Conservation (phyloP, 2,113 vertebrate genomes). For the Solea solea region DNA sequence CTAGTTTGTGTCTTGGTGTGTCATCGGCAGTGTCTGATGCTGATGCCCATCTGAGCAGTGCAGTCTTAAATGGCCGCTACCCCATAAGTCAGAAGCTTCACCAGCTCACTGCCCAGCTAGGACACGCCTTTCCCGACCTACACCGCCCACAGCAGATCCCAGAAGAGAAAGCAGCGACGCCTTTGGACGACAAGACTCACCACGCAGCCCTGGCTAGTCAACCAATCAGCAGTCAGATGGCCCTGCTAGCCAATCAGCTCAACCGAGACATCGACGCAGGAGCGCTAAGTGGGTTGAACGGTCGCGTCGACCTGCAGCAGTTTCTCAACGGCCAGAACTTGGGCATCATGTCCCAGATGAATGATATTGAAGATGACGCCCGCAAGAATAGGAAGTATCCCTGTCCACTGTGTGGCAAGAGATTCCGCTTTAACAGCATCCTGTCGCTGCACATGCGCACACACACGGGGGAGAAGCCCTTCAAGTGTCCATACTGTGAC, state of each 20-base stretch:
- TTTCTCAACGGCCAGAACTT: conserved; percentile 98
- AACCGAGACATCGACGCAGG: conserved; percentile 92
- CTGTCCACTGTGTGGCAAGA: conserved; percentile 95
- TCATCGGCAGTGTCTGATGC: conserved; percentile 91
- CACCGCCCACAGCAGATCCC: conserved; percentile 92
- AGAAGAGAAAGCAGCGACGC: conserved; percentile 88
- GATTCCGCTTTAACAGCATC: conserved; percentile 99
- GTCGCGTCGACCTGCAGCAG: conserved; percentile 96
- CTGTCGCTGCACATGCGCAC: conserved; percentile 98
- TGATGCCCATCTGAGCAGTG: conserved; percentile 91
- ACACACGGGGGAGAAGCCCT: conserved; percentile 98
- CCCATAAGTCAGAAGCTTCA: conserved; percentile 99
- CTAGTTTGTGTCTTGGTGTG: conserved; percentile 99
- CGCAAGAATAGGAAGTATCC: conserved; percentile 98
- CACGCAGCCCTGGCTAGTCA: conserved; percentile 91
- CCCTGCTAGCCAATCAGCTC: conserved; percentile 93
- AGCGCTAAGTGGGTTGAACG: conserved; percentile 87
- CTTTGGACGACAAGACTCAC: conserved; percentile 94
- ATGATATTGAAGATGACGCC: conserved; percentile 97
- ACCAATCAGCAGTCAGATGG: conserved; percentile 97
- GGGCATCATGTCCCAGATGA: conserved; percentile 99
- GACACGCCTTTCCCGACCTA: conserved; percentile 95
- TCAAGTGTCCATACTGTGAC: conserved; percentile 98
- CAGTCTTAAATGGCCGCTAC: conserved; percentile 97
- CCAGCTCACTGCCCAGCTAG: conserved; percentile 95